phyloP scores from a whole-genome alignment of 2,888 invertebrate species.

The Agrochola macilenta region DNA sequence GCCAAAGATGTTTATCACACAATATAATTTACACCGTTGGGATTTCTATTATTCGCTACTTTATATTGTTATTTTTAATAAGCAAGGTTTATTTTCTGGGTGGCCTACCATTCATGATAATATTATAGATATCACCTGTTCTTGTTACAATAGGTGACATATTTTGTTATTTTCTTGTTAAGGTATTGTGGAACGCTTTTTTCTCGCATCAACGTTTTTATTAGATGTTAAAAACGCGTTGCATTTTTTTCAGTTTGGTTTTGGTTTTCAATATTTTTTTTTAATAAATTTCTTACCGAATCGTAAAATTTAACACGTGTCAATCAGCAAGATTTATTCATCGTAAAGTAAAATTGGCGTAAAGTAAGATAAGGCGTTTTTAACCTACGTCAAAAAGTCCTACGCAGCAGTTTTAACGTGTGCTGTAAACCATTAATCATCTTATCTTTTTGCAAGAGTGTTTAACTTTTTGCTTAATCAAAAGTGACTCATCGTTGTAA shows the following conservation, averaged over 20 bases:
- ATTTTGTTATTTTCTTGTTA: not conserved
- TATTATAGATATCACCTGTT: not conserved
- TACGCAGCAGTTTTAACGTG: conserved; percentile 53
- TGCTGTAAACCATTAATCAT: conserved; percentile 62
- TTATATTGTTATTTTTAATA: conserved; percentile 58
- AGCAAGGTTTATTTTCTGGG: conserved; percentile 29
- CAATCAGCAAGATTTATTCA: conserved; percentile 50
- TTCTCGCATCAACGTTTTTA: not conserved
- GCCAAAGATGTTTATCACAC: conserved; percentile 80
- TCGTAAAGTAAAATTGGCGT: conserved; percentile 46
- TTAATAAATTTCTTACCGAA: not conserved
- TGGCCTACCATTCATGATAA: not conserved
- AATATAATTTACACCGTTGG: conserved; percentile 82
- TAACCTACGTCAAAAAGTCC: conserved; percentile 56
- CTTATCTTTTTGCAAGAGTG: conserved; percentile 51
- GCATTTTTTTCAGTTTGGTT: not conserved
- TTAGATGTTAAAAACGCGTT: not conserved
- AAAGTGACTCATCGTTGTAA: conserved; percentile 49
- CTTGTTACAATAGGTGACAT: not conserved
- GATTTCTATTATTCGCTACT: conserved; percentile 67
- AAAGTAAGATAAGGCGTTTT: conserved; percentile 51
- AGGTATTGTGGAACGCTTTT: not conserved
- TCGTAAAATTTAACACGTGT: conserved; percentile 24
- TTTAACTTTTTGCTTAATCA: conserved; percentile 45
- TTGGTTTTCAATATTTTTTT: not conserved